A percentile compares a stretch with the other conserved stretches of the same genome.
phyloP scores from a whole-genome alignment of 1,140 invertebrate species.

The Elymnias hypermnestra region DNA sequence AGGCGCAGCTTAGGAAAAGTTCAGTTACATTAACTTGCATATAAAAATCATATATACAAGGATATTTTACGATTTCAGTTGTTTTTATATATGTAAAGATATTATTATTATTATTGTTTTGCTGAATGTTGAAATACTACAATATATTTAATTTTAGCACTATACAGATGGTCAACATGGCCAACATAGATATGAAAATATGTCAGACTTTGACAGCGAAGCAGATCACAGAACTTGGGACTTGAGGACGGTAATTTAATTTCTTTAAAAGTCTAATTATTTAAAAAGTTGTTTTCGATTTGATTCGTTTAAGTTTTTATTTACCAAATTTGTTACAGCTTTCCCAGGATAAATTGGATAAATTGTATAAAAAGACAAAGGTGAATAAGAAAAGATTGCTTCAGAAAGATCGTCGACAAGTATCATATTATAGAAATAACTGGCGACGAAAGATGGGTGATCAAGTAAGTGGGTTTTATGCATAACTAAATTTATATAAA shows the following conservation, averaged over 20 bases:
- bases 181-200: neutral
- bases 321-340: too few species aligned
- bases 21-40: too few species aligned
- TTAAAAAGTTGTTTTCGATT: too few species aligned
- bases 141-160: neutral
- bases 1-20: too few species aligned
- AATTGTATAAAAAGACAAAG: neutral
- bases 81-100: too few species aligned
- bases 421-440: constrained; percentile 12
- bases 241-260: neutral
- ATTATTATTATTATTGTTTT: too few species aligned
- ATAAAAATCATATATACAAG: too few species aligned
- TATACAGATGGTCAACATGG: neutral
- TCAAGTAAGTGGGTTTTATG: constrained; percentile 17
- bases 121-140: too few species aligned
- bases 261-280: neutral
- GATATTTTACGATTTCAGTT: too few species aligned
- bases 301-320: too few species aligned
- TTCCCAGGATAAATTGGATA: constrained; percentile 3
- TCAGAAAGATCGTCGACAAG: neutral
- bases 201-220: neutral
- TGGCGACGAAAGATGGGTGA: constrained; percentile 25
- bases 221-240: constrained; percentile 2
- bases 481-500: too few species aligned
- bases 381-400: neutral